Conservation (phyloP, 2,797 vertebrate species). For the Holocentrus rufus region DNA sequence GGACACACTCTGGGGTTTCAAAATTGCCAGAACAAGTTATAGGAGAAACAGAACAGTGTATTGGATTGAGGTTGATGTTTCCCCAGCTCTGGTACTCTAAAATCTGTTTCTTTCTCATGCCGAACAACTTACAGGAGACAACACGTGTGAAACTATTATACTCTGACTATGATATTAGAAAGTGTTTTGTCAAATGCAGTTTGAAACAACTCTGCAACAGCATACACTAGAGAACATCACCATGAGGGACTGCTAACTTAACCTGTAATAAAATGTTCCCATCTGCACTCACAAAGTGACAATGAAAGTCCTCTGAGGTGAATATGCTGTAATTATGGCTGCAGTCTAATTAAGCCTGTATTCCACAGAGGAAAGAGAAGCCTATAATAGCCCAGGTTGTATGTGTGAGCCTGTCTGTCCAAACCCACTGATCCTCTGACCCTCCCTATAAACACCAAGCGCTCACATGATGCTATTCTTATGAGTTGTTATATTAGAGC, state of each 20-base stretch:
- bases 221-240: background rate
- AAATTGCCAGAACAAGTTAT: conserved; percentile 66
- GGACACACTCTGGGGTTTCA: conserved; percentile 78
- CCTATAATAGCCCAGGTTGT: conserved; percentile 50
- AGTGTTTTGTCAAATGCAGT: conserved; percentile 9
- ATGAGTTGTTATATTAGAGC: conserved; percentile 48
- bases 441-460: conserved; percentile 48
- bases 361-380: conserved; percentile 47
- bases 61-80: conserved; percentile 76
- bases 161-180: background rate
- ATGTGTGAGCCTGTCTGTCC: conserved; percentile 42
- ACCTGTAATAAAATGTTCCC: conserved; percentile 15
- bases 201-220: background rate
- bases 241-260: background rate
- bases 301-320: conserved; percentile 21
- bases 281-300: conserved; percentile 13
- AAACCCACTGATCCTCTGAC: conserved; percentile 50
- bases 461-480: conserved; percentile 74
- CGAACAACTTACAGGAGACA: background rate
- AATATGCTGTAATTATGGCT: conserved; percentile 44
- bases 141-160: background rate
- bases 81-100: conserved; percentile 74
- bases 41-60: conserved; percentile 71
- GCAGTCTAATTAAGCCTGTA: conserved; percentile 46
- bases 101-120: background rate